These are phyloP conservation scores for Zeus faber DNA, from an alignment of 2,113 vertebrate genomes.

Conservation along the genomic window DNA sequence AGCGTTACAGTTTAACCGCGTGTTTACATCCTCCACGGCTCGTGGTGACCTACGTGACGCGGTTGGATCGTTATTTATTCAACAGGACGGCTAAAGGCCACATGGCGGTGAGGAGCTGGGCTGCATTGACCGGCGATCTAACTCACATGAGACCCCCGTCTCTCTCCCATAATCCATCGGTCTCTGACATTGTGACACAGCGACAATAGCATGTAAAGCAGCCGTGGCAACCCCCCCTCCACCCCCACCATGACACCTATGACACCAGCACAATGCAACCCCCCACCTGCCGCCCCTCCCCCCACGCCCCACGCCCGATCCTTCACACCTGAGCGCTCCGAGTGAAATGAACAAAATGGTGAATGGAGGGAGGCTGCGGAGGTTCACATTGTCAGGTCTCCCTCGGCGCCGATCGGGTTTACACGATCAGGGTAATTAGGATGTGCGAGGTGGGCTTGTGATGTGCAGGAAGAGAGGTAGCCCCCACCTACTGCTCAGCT, in stretches of 20 bases:
- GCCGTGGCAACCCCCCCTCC: conserved; percentile 29
- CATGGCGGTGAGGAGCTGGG: conserved; percentile 35
- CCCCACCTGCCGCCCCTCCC: not conserved
- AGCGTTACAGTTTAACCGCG: too few relatives aligned
- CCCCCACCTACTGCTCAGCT: too few relatives aligned
- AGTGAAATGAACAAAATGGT: conserved; percentile 27
- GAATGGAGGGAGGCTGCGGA: conserved; percentile 24
- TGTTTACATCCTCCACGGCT: too few relatives aligned
- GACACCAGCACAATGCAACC: conserved; percentile 47
- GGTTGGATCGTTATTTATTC: conserved; percentile 64
- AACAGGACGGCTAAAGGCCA: conserved; percentile 43
- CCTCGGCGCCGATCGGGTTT: conserved; percentile 21
- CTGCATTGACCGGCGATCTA: conserved; percentile 48
- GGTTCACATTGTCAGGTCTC: conserved; percentile 24
- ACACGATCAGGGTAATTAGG: conserved; percentile 38
- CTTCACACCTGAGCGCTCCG: conserved; percentile 52
- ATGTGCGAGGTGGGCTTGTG: conserved; percentile 24
- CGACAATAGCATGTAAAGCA: conserved; percentile 50
- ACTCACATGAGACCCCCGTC: conserved; percentile 33
- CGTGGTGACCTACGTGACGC: too few relatives aligned
- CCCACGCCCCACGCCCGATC: conserved; percentile 21
- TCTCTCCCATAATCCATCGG: conserved; percentile 45
- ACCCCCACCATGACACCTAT: conserved; percentile 52
- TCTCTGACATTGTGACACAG: conserved; percentile 43
- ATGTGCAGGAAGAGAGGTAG: not conserved